Evolutionary conservation across 2,797 vertebrate species (phyloP).

Genomic region (Benthosema pterotum): DNA sequence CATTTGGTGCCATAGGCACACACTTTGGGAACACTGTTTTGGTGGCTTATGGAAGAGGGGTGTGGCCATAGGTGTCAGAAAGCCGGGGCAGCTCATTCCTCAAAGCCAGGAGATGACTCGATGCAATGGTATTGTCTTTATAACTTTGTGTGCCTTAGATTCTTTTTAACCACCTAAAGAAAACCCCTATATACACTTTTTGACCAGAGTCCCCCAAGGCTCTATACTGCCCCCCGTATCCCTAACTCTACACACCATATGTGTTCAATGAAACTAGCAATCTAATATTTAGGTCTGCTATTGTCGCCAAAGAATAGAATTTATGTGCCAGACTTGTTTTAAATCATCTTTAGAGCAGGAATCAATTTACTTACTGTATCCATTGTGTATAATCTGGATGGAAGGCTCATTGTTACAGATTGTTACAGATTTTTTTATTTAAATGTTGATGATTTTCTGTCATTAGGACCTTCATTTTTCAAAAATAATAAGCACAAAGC

Average conservation of each 20-base stretch:
- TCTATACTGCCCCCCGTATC: too few relatives aligned
- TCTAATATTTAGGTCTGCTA: too few relatives aligned
- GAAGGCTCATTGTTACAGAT: too few relatives aligned
- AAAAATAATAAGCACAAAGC: too few relatives aligned
- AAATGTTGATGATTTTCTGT: too few relatives aligned
- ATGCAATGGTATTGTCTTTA: conserved; percentile 22
- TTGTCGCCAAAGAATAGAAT: too few relatives aligned
- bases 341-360: conserved; percentile 22
- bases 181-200: conserved; percentile 3
- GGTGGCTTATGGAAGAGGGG: conserved; percentile 1
- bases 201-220: too few relatives aligned
- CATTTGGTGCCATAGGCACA: background rate
- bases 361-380: conserved; percentile 13
- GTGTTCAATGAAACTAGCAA: too few relatives aligned
- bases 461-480: too few relatives aligned
- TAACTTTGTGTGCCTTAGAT: conserved; percentile 29
- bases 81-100: conserved; percentile 13
- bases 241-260: too few relatives aligned
- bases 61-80: conserved; percentile 6
- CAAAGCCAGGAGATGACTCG: conserved; percentile 1
- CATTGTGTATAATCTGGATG: conserved; percentile 19
- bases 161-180: conserved; percentile 16
- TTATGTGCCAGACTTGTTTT: too few relatives aligned
- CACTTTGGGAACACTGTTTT: background rate
- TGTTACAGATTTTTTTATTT: too few relatives aligned